Conservation (phyloP, 2,113 vertebrate species). For the Chloroceryle aenea region DNA sequence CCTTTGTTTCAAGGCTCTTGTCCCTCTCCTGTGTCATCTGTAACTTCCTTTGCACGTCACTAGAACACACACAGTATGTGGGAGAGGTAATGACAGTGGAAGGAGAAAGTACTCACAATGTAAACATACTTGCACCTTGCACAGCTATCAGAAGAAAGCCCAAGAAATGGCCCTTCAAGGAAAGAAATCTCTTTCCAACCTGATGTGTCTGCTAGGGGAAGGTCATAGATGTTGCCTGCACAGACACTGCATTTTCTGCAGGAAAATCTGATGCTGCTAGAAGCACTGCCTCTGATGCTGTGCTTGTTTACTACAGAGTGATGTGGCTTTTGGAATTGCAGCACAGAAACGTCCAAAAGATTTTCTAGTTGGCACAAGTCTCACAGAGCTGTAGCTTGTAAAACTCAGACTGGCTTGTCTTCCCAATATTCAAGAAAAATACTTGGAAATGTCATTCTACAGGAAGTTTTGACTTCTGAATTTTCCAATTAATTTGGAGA, state of each 20-base stretch:
- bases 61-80: slow-evolving; percentile 5
- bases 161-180: background rate
- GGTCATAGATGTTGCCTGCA: background rate
- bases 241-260: background rate
- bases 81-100: slow-evolving; percentile 22
- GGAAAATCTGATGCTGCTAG: background rate
- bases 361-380: background rate
- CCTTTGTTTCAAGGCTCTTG: slow-evolving; percentile 10
- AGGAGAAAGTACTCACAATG: slow-evolving; percentile 14
- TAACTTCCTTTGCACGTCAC: slow-evolving; percentile 12
- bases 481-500: background rate
- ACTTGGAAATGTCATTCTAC: background rate
- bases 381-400: background rate
- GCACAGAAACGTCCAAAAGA: background rate
- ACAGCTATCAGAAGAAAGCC: background rate
- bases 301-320: background rate
- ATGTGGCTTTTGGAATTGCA: background rate
- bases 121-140: slow-evolving; percentile 37
- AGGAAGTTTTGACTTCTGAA: slow-evolving; percentile 6
- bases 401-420: background rate
- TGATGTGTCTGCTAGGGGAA: background rate
- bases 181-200: background rate
- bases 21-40: slow-evolving; percentile 12
- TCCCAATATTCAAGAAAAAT: slow-evolving; percentile 16
- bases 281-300: background rate